phyloP scores from a whole-genome alignment of 1,140 invertebrate species.

The Meloidogyne exigua region DNA sequence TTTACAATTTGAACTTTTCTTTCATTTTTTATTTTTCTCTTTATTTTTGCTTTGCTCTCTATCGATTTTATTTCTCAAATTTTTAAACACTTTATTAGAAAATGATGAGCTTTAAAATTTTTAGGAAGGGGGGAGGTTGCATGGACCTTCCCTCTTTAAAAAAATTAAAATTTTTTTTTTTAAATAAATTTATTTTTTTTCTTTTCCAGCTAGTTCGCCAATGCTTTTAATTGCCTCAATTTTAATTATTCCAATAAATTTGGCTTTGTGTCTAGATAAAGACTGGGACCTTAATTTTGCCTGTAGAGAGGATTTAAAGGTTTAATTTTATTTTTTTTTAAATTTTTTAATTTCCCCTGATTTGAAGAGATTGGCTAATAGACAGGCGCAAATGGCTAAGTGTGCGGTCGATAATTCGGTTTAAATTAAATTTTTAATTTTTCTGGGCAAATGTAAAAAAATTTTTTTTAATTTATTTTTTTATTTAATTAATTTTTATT shows the following conservation, averaged over 20 bases:
- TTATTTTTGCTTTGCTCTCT: neutral
- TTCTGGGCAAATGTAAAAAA: no score
- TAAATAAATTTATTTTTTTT: no score
- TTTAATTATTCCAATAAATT: neutral
- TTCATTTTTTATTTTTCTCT: neutral
- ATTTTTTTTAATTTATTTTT: no score
- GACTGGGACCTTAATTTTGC: neutral
- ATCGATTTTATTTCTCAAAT: neutral
- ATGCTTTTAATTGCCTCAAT: neutral
- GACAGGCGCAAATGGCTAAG: neutral
- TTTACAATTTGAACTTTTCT: neutral
- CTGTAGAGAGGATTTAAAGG: neutral
- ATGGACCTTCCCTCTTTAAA: no score
- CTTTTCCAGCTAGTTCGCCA: no score
- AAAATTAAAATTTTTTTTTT: no score
- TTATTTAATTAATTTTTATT: no score
- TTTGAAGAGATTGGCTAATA: slow-evolving; percentile 1
- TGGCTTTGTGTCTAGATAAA: neutral
- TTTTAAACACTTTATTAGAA: no score
- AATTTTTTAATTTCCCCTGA: neutral
- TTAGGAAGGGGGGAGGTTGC: neutral
- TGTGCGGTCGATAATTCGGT: slow-evolving; percentile 18
- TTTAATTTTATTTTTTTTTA: neutral
- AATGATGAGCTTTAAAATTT: no score
- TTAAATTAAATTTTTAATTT: neutral